Evolutionary conservation across 2,888 invertebrate genomes (phyloP).

Genomic region (Drosophila monieri): DNA sequence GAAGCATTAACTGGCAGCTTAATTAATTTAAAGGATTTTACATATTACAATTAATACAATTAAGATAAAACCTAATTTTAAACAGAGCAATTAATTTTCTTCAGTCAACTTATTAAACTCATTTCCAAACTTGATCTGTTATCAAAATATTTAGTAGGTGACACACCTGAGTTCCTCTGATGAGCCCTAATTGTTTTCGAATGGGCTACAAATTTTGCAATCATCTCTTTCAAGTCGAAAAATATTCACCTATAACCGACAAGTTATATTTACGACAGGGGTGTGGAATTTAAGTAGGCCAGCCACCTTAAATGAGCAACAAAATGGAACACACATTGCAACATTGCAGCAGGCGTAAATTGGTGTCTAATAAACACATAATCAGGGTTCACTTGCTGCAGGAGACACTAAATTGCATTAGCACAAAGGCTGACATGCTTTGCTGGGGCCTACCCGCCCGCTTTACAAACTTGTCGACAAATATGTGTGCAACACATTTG

Average conservation of each 20-base stretch:
- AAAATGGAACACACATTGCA: slow-evolving; percentile 16
- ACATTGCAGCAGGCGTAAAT: slow-evolving; percentile 55
- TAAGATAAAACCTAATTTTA: not conserved
- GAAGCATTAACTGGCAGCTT: not conserved
- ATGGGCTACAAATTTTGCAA: not conserved
- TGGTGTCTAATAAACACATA: slow-evolving; percentile 73
- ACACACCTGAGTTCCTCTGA: slow-evolving; percentile 2
- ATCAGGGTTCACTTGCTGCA: slow-evolving; percentile 66
- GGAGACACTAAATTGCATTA: slow-evolving; percentile 64
- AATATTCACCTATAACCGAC: slow-evolving; percentile 18
- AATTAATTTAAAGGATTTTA: slow-evolving; percentile 3
- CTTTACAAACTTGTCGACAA: slow-evolving; percentile 55
- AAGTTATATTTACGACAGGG: slow-evolving; percentile 32
- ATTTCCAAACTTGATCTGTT: slow-evolving; percentile 12
- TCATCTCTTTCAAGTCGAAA: not conserved
- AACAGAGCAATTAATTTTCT: slow-evolving; percentile 8
- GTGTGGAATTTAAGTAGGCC: slow-evolving; percentile 32
- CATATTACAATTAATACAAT: too few relatives aligned
- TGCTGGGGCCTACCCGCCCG: slow-evolving; percentile 4
- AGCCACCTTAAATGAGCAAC: slow-evolving; percentile 22
- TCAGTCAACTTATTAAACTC: not conserved
- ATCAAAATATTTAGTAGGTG: not conserved
- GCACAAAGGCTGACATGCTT: slow-evolving; percentile 45
- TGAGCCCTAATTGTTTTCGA: slow-evolving; percentile 13
- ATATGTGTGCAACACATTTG: slow-evolving; percentile 55